These are phyloP conservation scores for Leptobrachium leishanense DNA, from an alignment of 2,113 vertebrate genomes.

Conservation along the genomic window DNA sequence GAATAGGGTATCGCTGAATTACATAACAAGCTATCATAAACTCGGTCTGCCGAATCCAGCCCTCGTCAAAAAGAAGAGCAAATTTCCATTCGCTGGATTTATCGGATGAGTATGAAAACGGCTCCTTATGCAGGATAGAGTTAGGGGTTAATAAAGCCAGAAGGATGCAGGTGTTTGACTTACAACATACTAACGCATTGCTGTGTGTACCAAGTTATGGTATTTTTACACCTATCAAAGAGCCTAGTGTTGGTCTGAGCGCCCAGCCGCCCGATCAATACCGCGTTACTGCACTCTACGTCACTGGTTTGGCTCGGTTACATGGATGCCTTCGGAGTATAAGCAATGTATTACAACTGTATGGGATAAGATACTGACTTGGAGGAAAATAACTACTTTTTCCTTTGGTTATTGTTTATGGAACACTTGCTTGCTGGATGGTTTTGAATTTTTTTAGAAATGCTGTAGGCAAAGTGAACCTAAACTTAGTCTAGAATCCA, in stretches of 20 bases:
- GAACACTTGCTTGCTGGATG: no score
- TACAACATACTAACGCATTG: neutral
- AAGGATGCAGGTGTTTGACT: neutral
- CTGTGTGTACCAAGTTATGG: neutral
- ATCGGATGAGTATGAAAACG: no score
- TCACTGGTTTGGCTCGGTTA: conserved; percentile 31
- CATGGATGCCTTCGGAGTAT: conserved; percentile 22
- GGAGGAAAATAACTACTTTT: conserved; percentile 23
- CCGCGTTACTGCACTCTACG: conserved; percentile 5
- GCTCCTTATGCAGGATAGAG: no score
- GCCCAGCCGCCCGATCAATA: conserved; percentile 18
- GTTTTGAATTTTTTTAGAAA: no score
- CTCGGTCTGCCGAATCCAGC: no score
- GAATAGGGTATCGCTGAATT: no score
- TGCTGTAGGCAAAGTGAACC: no score
- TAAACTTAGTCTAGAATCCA: no score
- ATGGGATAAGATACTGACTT: conserved; percentile 23
- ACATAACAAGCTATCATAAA: no score
- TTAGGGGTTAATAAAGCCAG: neutral
- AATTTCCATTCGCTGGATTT: no score
- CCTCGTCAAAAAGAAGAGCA: no score
- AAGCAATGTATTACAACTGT: conserved; percentile 25
- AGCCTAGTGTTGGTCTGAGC: conserved; percentile 10
- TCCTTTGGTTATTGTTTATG: neutral
- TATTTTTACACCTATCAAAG: neutral